Base-by-base conservation (phyloP, 2,113 vertebrate genomes). In the Dipodomys merriami region DNA sequence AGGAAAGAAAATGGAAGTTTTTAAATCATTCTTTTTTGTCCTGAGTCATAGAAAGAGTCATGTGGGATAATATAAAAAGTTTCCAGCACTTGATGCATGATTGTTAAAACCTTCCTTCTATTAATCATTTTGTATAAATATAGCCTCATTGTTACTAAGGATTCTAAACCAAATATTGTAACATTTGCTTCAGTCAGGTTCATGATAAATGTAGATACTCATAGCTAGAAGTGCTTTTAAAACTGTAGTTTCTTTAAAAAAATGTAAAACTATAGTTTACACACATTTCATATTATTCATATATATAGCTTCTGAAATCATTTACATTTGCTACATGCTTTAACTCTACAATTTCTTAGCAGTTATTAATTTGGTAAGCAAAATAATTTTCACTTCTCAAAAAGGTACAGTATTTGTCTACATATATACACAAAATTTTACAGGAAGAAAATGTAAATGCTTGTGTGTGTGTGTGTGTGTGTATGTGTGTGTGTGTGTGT, bases 61-160 rank as follows among this genome's bases (percentile, higher is more conserved):
- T 33, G 4, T 72, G 71, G 73, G 64, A 78, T 84, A 73, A 91
- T 78, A 72, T 91, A 33, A 93, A 93, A 74, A 91, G 53, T 82
- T 83, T 87, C 71, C 79, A 67, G 74, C 64, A 18, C 33, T 57
- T 84, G 79, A 29, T 35, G 67, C 16, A 65, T 49, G 49, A 77
- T 64, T 46, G 2, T 29, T 91, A 69, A 88, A 76, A 35, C 30
- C 49, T 94, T 73, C 46, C 25, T 49, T 46, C 69, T 57, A 35
- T 22, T 85, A 73, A 83, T 84, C 5, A 82, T 15, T 95, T 88
- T 67, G 19, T 60, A 33, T 91, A 84, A 91, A 95, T 46, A 74
- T 44, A 77, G 78, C 49, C n/a, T 91, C 86, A 44, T 18, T 90
- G 9, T 64, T 29, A 82, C 29, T 79, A 19, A 33, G 78, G 6